phyloP scores from a whole-genome alignment of 2,113 vertebrate species.

The Atlantisia rogersi region DNA sequence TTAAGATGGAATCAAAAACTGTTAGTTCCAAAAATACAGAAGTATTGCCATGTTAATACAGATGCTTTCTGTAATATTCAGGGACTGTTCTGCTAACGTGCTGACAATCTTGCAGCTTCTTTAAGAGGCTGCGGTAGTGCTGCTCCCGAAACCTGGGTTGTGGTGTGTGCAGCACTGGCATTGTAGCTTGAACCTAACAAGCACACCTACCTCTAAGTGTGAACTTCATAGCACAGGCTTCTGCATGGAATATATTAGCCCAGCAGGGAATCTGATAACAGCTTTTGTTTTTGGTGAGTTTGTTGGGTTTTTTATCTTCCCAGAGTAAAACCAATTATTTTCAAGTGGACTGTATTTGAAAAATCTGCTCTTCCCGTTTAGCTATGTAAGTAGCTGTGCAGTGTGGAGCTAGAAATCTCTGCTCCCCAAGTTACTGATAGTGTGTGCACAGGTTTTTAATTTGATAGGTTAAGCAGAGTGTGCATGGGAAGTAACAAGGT shows the following conservation, averaged over 20 bases:
- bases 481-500: background rate
- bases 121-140: background rate
- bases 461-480: background rate
- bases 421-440: background rate
- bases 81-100: background rate
- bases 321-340: background rate
- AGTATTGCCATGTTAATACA: background rate
- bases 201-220: too few relatives aligned
- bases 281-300: background rate
- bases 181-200: background rate
- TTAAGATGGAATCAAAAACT: slow-evolving; percentile 22
- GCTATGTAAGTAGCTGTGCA: background rate
- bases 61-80: background rate
- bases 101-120: background rate
- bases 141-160: background rate
- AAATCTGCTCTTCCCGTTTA: background rate
- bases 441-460: background rate
- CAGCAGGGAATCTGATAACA: background rate
- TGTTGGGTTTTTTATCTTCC: background rate
- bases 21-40: background rate
- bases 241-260: background rate
- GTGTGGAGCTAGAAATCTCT: background rate
- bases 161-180: background rate
- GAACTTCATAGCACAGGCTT: background rate
- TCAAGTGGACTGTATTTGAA: background rate